Percentiles rank a stretch among this genome's conserved stretches.
Evolutionary conservation across 2,797 vertebrate species (phyloP).

Genomic region (Cryptoprocta ferox): DNA sequence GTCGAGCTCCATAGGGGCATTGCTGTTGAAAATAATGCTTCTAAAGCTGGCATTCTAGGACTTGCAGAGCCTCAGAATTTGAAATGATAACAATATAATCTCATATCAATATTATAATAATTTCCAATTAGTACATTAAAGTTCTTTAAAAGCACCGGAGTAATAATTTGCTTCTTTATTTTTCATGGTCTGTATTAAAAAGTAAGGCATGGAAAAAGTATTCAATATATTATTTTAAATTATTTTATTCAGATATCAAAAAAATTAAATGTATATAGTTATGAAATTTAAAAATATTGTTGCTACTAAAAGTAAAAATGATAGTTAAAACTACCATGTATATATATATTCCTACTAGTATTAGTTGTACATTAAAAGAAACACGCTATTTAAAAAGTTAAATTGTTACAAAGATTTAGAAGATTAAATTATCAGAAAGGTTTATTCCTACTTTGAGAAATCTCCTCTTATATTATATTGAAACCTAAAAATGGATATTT

Average conservation of each 20-base stretch:
- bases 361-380: background rate
- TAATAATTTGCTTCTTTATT: slow-evolving; percentile 34
- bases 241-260: slow-evolving; percentile 34
- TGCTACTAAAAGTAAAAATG: slow-evolving; percentile 32
- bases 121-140: background rate
- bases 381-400: slow-evolving; percentile 1
- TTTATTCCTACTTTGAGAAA: slow-evolving; percentile 54
- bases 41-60: background rate
- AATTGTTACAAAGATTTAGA: slow-evolving; percentile 22
- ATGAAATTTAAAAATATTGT: slow-evolving; percentile 36
- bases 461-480: background rate
- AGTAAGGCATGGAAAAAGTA: background rate
- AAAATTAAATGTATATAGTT: slow-evolving; percentile 24
- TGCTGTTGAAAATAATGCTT: background rate
- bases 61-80: background rate
- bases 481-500: slow-evolving; percentile 15
- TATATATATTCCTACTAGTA: background rate
- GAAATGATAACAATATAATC: background rate
- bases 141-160: background rate
- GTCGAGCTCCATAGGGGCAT: background rate
- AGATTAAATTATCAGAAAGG: background rate
- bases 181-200: background rate
- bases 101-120: background rate
- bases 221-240: background rate
- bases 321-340: background rate